Conservation (phyloP, 2,888 invertebrate genomes). For the Hylaea fasciaria region DNA sequence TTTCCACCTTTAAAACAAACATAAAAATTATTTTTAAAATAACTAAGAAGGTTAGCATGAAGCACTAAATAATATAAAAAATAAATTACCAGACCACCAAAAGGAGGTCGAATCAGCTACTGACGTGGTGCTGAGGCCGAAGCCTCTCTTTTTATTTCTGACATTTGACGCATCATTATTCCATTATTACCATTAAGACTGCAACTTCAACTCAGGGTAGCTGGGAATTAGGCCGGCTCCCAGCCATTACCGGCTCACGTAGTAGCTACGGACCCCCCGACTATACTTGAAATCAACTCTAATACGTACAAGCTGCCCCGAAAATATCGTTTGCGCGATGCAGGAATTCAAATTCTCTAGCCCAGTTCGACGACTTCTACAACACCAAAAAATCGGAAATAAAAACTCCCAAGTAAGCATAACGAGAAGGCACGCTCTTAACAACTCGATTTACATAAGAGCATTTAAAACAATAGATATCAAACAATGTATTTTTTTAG, state of each 20-base stretch:
- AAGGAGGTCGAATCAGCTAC: slow-evolving; percentile 79
- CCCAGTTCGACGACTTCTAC: not conserved
- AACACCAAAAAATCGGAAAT: not conserved
- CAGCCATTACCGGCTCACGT: slow-evolving; percentile 71
- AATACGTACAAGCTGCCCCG: slow-evolving; percentile 42
- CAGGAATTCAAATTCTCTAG: slow-evolving; percentile 12
- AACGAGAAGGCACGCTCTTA: not conserved
- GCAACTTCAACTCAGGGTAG: slow-evolving; percentile 69
- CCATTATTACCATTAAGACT: slow-evolving; percentile 64
- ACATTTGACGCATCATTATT: slow-evolving; percentile 60
- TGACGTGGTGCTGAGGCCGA: slow-evolving; percentile 73
- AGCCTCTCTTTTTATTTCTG: slow-evolving; percentile 70
- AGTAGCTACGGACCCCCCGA: slow-evolving; percentile 80
- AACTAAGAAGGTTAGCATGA: too few species aligned
- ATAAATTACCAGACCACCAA: slow-evolving; percentile 44
- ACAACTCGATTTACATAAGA: not conserved
- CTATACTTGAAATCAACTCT: accelerated
- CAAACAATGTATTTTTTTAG: not conserved
- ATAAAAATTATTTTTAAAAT: too few species aligned
- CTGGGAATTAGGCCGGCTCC: slow-evolving; percentile 75
- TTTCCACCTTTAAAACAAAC: too few species aligned
- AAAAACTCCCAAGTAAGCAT: slow-evolving; percentile 4
- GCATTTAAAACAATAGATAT: not conserved
- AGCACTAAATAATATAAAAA: not conserved
- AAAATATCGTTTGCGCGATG: slow-evolving; percentile 61